Evolutionary conservation across 1,140 invertebrate genomes (phyloP), one percentile per base, ranked within the genome.

Genomic region (Cydia strobilella): DNA sequence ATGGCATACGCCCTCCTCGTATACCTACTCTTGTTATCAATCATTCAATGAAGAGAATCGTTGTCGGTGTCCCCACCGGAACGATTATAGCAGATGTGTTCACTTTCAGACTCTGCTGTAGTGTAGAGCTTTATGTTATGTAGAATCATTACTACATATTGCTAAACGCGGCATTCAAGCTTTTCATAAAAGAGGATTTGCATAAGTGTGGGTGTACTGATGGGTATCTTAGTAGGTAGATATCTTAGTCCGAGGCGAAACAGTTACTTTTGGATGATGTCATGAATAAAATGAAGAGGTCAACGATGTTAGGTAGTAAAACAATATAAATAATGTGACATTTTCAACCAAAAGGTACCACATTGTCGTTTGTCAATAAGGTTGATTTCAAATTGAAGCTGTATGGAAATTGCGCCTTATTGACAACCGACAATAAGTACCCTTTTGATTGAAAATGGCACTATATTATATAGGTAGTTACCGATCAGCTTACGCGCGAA

Each of bases 31-130:
- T 66, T 5, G 65, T 69, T 69, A 69, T 69, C 65, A 69, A 69
- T 39, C 65, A 69, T 69, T 39, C 65, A 69, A 69, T 69, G 65
- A 69, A 69, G 31, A 69, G 65, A 69, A 35, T 35, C 18, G 31
- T 69, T 69, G 65, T 69, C 31, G 20, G 65, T 31, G 65, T 69
- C 31, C 31, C 63, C 63, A 42, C 18, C 4, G 31, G 15, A 69
- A 69, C 42, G 65, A 35, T 35, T 69, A 42, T 39, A 31, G 31
- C 65, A 69, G 27, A 69, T 39, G 31, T n/a, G 23, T 18, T 59
- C 42, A 45, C 42, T 45, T 45, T 45, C 42, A 20, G 18, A 59
- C n/a, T 48, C 45, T 54, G 54, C 20, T 59, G 54, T 12, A 18
- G 15, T 59, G 10, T 59, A 59, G 5, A 59, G 20, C 15, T 54